Evolutionary conservation across 1,140 invertebrate species (phyloP), one percentile per base, ranked within the genome.

Genomic region (Drosophila ironensis): DNA sequence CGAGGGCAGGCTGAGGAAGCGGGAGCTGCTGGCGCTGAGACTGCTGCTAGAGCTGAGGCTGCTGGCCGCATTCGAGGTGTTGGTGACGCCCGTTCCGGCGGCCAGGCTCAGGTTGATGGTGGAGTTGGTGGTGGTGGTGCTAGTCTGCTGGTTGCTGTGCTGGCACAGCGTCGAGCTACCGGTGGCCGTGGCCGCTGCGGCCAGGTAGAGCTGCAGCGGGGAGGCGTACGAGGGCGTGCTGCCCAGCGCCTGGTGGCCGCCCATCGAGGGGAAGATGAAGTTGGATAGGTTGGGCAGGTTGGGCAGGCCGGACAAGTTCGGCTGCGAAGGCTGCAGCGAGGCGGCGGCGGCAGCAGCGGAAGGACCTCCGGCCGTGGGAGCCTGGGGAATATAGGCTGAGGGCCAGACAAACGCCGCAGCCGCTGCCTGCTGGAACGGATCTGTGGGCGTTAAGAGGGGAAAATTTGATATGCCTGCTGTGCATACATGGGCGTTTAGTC

Each of bases 401-500:
- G 88, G 82, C 87, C 84, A 89, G 30, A 89, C 87, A 27, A 89
- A 87, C 46, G 87, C 88, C 2, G 95, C 84, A 38, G 87, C 93
- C n/a, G 95, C 93, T 1, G 94, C 92, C 87, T 95, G 94, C 70
- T 94, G 94, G 88, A 94, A 92, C 81, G 94, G 92, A 89, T 95
- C 95, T 92, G 92, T 88, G 91, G 91, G 82, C 73, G 78, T 88
- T 80, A 84, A 86, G 72, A 88, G 71, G 78, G 81, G 82, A 82
- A 82, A 78, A 87, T 87, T 89, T 90, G 75, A 89, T 89, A 87
- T 84, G 69, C 76, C 75, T 80, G 63, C 72, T 75, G 66, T 72
- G 75, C 72, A 82, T 82, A n/a, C n/a, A 33, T 33, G 67, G 57
- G 14, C 68, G 57, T 38, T 54, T 38, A 38, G 38, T 59, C 66